Conservation (phyloP, 2,797 vertebrate species). For the Brachymystax lenok region DNA sequence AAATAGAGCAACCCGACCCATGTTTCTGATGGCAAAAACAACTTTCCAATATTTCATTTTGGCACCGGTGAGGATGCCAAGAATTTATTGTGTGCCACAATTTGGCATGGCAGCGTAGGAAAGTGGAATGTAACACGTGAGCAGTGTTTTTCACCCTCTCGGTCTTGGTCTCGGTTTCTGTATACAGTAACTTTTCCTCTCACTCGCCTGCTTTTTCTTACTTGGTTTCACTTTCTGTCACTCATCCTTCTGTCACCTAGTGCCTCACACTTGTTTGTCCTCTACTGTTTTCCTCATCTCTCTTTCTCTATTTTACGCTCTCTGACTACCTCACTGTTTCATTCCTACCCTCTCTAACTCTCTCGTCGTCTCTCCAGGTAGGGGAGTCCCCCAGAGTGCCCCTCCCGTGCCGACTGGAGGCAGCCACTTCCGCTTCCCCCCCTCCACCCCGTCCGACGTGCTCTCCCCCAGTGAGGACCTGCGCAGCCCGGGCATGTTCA, state of each 20-base stretch:
- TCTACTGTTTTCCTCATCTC: background rate
- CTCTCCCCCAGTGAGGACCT: conserved; percentile 87
- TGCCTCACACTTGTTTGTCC: background rate
- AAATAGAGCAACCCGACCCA: conserved; percentile 63
- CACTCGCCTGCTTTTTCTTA: background rate
- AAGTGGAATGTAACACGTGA: conserved; percentile 14
- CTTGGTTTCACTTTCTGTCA: background rate
- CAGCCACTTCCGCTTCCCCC: conserved; percentile 88
- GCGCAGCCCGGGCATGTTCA: conserved; percentile 80
- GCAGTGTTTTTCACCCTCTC: background rate
- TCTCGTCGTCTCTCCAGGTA: conserved; percentile 64
- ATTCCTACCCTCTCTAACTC: background rate
- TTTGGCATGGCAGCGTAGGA: conserved; percentile 36
- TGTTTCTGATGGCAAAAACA: conserved; percentile 72
- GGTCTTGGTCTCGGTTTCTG: background rate
- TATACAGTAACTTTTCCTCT: background rate
- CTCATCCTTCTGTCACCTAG: conserved; percentile 41
- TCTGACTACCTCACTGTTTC: background rate
- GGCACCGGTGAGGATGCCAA: conserved; percentile 59
- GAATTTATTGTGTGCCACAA: conserved; percentile 70
- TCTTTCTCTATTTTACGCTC: background rate
- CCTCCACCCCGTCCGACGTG: conserved; percentile 87
- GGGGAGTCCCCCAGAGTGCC: conserved; percentile 88
- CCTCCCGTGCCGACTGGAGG: conserved; percentile 84
- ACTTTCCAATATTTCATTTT: conserved; percentile 75